Percentiles rank a stretch among this genome's conserved stretches.
These are phyloP conservation scores for Tragelaphus scriptus DNA, from an alignment of 2,113 vertebrate genomes.

Conservation along the genomic window DNA sequence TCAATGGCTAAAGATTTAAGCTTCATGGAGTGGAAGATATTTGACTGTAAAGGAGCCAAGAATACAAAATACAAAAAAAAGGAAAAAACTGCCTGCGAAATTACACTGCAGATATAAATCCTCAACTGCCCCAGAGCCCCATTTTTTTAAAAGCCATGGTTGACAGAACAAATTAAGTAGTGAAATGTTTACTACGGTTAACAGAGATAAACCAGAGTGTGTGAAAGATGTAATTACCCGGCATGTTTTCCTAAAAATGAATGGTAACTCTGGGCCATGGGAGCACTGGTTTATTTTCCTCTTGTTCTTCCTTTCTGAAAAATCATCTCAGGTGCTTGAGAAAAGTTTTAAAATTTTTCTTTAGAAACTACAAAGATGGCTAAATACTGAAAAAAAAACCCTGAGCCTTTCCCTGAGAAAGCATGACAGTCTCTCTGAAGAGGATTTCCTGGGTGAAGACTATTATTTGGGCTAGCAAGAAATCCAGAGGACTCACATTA, in stretches of 20 bases:
- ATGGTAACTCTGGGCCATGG: background rate
- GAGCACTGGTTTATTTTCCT: background rate
- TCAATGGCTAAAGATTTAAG: slow-evolving; percentile 41
- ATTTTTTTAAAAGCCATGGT: background rate
- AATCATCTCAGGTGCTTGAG: background rate
- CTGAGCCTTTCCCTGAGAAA: background rate
- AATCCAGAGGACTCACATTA: background rate
- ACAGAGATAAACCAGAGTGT: slow-evolving; percentile 38
- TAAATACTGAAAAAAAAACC: background rate
- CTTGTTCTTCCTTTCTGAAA: background rate
- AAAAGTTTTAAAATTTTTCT: background rate
- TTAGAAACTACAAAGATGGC: background rate
- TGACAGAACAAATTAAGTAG: slow-evolving; percentile 52
- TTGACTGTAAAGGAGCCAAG: slow-evolving; percentile 58
- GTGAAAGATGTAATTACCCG: slow-evolving; percentile 16
- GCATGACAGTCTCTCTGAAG: background rate
- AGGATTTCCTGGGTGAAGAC: background rate
- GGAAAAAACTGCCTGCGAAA: slow-evolving; percentile 34
- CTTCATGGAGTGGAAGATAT: slow-evolving; percentile 56
- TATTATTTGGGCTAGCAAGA: background rate
- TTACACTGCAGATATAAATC: slow-evolving; percentile 49
- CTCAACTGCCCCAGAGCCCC: slow-evolving; percentile 3
- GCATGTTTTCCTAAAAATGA: slow-evolving; percentile 27
- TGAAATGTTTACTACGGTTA: slow-evolving; percentile 26
- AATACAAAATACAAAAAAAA: slow-evolving; percentile 20